These are phyloP conservation scores for Chydorus sphaericus DNA, from an alignment of 2,888 invertebrate genomes.

Conservation along the genomic window DNA sequence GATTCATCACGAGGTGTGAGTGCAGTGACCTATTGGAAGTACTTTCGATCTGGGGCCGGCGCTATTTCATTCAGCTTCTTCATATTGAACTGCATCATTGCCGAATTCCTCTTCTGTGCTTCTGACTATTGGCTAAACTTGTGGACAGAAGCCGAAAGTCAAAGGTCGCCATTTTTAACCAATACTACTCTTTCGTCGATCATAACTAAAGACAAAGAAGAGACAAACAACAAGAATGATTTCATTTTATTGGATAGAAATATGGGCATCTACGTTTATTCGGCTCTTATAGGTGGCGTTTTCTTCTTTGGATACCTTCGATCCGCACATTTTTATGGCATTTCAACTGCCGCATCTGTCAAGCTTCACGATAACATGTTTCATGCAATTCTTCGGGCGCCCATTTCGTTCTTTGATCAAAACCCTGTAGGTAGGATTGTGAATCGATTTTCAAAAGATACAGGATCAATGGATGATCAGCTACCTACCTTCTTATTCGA, in stretches of 20 bases:
- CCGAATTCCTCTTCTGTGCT: background rate
- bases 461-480: slow-evolving; percentile 4
- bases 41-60: slow-evolving; percentile 2
- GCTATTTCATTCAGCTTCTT: background rate
- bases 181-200: too few relatives aligned
- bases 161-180: too few relatives aligned
- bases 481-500: slow-evolving; percentile 1
- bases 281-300: slow-evolving; percentile 26
- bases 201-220: too few relatives aligned
- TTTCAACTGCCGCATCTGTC: slow-evolving; percentile 30
- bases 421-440: slow-evolving; percentile 53
- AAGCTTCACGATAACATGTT: slow-evolving; percentile 36
- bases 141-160: background rate
- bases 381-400: slow-evolving; percentile 30
- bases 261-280: slow-evolving; percentile 29
- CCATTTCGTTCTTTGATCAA: slow-evolving; percentile 58
- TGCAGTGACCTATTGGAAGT: background rate
- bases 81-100: background rate
- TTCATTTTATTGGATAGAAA: slow-evolving; percentile 25
- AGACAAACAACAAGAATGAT: too few relatives aligned
- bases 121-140: slow-evolving; percentile 5
- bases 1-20: background rate
- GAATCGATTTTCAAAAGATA: slow-evolving; percentile 10
- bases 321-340: slow-evolving; percentile 29
- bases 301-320: slow-evolving; percentile 26